phyloP scores from a whole-genome alignment of 2,113 vertebrate species.

The Phoxinus phoxinus region DNA sequence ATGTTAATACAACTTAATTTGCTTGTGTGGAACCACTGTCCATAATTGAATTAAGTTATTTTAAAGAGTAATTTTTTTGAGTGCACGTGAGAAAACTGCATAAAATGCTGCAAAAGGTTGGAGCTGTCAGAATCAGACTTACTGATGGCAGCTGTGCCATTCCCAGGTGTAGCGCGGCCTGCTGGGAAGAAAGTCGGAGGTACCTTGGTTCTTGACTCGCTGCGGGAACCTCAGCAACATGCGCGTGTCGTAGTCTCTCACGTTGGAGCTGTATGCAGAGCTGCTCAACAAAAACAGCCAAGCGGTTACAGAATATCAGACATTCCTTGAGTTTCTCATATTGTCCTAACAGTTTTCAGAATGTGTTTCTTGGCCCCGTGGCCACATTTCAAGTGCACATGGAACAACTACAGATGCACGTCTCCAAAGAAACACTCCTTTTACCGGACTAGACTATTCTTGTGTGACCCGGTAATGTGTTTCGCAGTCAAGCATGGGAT shows the following conservation, averaged over 20 bases:
- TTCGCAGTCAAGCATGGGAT: constrained; percentile 63
- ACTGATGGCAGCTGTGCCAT: constrained; percentile 99
- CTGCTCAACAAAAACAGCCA: constrained; percentile 58
- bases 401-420: constrained; percentile 15
- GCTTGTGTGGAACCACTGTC: too few relatives aligned
- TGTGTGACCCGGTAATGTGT: constrained; percentile 70
- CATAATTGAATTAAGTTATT: too few relatives aligned
- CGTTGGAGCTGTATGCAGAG: constrained; percentile 69
- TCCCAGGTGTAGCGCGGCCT: constrained; percentile 97
- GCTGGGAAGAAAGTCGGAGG: constrained; percentile 93
- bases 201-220: constrained; percentile 98
- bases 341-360: constrained; percentile 9
- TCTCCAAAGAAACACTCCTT: constrained; percentile 4
- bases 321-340: not conserved
- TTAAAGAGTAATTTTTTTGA: too few relatives aligned
- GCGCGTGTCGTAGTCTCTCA: constrained; percentile 93
- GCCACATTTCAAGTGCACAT: constrained; percentile 27
- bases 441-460: constrained; percentile 50
- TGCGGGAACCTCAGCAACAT: constrained; percentile 96
- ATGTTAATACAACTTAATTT: too few relatives aligned
- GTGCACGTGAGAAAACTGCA: not conserved
- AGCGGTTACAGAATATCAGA: constrained; percentile 44
- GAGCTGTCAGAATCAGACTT: constrained; percentile 71
- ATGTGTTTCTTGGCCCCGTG: constrained; percentile 29
- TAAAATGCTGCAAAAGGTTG: not conserved